Evolutionary conservation across 2,113 vertebrate species (phyloP), one percentile per base, ranked within the genome.

Genomic region (Ceuthmochares aereus): DNA sequence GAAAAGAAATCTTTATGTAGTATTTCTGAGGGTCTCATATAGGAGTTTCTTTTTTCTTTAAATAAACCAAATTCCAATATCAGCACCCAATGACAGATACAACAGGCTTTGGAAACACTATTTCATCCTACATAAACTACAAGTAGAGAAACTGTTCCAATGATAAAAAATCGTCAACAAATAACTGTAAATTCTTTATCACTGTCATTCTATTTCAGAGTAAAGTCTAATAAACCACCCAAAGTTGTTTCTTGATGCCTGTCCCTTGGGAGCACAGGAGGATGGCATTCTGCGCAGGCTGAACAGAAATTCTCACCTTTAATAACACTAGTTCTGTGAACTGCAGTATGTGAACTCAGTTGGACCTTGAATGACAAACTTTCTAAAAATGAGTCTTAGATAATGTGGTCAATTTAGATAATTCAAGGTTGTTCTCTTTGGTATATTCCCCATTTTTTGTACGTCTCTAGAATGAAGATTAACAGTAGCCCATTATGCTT

Each of bases 191-290:
- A 63, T 76, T 84, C 52, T 77, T 80, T 90, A 64, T 59, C 22
- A n/a, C 26, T 58, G 23, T 47, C n/a, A 36, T 90, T 47, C 14
- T 70, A 2, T 86, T 90, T 91, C 68, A 59, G 64, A 81, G 26
- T 30, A 88, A 67, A 70, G 37, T 66, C 68, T 74, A 67, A 95
- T 74, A 81, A 93, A 43, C 42, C 40, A 52, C 19, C 14, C 13
- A 21, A 68, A 83, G 12, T 25, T 14, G 26, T 6, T 77, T 26
- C n/a, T 60, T 83, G 55, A 43, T 68, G 14, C 14, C 8, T 54
- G 25, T 84, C 40, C 36, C 36, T 52, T 51, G 42, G 72, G 82
- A 73, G 14, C 42, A 66, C 1, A 0, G 0, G 2, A 56, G 67
- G 42, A 49, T 4, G 1, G 32, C 36, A 66, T 15, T 56, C 47